Percentiles rank a stretch among this genome's conserved stretches.
These are phyloP conservation scores for Drosophila malerkotliana DNA, from an alignment of 1,140 invertebrate genomes.

Conservation along the genomic window DNA sequence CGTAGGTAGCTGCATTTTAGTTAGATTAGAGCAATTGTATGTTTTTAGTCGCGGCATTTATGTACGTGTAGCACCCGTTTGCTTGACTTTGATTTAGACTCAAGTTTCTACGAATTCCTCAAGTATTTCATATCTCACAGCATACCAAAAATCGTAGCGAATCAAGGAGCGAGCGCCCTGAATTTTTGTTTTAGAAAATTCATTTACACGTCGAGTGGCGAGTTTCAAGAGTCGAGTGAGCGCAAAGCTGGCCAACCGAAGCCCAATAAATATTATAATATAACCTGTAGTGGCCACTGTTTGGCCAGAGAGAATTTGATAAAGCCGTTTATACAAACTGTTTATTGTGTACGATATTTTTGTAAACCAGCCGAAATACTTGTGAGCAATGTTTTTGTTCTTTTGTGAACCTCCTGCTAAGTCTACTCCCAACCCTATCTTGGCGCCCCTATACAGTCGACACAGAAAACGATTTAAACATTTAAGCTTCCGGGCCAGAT, in stretches of 20 bases:
- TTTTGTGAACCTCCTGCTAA: constrained; percentile 43
- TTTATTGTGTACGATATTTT: constrained; percentile 70
- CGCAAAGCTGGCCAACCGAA: constrained; percentile 49
- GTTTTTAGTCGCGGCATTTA: constrained; percentile 63
- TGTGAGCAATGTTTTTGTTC: constrained; percentile 53
- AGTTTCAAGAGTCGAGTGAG: constrained; percentile 32
- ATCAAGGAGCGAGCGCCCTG: constrained; percentile 41
- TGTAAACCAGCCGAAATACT: constrained; percentile 56
- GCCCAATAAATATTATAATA: constrained; percentile 31
- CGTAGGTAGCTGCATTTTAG: constrained; percentile 59
- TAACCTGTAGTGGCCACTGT: constrained; percentile 21
- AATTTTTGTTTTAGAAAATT: constrained; percentile 80
- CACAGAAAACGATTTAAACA: constrained; percentile 25
- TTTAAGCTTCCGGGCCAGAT: constrained; percentile 27
- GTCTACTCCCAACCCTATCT: constrained; percentile 33
- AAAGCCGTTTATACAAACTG: constrained; percentile 48
- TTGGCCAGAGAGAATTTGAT: constrained; percentile 41
- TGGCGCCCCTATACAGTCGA: constrained; percentile 59
- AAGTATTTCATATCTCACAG: constrained; percentile 66
- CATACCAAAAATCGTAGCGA: constrained; percentile 47
- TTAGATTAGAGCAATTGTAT: constrained; percentile 43
- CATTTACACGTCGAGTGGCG: constrained; percentile 44
- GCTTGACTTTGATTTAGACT: constrained; percentile 52
- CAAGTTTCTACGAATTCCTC: constrained; percentile 45
- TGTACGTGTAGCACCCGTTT: constrained; percentile 35